phyloP scores from a whole-genome alignment of 2,113 vertebrate genomes.

The Corynorhinus townsendii region DNA sequence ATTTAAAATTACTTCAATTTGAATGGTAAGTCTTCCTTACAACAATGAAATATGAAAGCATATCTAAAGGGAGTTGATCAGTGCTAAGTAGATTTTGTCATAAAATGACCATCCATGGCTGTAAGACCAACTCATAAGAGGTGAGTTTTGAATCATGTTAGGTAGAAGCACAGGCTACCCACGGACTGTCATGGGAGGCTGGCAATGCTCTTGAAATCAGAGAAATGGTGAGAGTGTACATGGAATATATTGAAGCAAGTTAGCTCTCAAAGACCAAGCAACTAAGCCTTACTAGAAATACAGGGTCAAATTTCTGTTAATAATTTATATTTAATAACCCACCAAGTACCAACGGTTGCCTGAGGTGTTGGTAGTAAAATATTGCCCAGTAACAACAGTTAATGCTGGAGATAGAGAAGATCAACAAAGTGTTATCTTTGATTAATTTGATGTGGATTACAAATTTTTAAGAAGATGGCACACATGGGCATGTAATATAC shows the following conservation, averaged over 20 bases:
- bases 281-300: background rate
- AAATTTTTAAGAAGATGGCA: background rate
- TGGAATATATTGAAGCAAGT: background rate
- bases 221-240: background rate
- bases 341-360: background rate
- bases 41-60: background rate
- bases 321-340: background rate
- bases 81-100: background rate
- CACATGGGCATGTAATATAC: fast-evolving
- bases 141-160: background rate
- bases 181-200: background rate
- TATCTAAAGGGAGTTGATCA: background rate
- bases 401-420: background rate
- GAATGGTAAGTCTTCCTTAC: background rate
- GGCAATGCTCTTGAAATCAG: background rate
- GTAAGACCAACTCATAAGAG: background rate
- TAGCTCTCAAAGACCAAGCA: background rate
- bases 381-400: background rate
- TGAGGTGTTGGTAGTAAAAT: background rate
- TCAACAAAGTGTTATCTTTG: background rate
- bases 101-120: background rate
- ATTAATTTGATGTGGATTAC: background rate
- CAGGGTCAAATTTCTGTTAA: background rate
- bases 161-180: background rate
- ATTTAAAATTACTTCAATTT: background rate